Conservation (phyloP, 2,113 vertebrate species). For the Strigops habroptila region DNA sequence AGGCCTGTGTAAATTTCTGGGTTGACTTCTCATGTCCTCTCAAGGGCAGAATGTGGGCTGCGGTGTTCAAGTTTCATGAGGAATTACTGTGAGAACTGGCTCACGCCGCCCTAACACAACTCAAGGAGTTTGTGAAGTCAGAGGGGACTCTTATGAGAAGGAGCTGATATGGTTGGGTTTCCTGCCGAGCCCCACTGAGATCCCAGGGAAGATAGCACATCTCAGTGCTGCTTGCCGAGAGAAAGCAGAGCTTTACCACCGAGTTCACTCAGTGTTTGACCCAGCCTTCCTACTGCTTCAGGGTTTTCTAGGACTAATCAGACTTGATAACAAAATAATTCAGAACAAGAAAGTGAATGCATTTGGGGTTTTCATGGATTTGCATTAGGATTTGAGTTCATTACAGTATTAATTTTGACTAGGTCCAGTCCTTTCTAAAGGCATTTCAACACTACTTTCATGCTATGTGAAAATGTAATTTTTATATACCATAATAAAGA, state of each 20-base stretch:
- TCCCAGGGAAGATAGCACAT: conserved; percentile 20
- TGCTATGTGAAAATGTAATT: not conserved
- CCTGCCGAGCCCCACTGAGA: conserved; percentile 5
- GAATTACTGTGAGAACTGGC: conserved; percentile 45
- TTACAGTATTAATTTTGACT: conserved; percentile 30
- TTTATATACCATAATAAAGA: not conserved
- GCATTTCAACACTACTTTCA: conserved; percentile 23
- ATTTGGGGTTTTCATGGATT: conserved; percentile 41
- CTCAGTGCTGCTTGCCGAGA: not conserved
- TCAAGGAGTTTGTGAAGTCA: not conserved
- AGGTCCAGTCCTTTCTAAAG: not conserved
- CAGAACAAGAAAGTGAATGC: conserved; percentile 40
- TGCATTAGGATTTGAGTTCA: not conserved
- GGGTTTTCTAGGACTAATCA: conserved; percentile 50
- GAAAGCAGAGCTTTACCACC: not conserved
- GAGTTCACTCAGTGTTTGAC: conserved; percentile 45
- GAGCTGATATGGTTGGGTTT: conserved; percentile 16
- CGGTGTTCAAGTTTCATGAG: conserved; percentile 16
- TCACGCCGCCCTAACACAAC: not conserved
- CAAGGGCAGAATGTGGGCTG: not conserved
- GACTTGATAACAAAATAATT: conserved; percentile 53
- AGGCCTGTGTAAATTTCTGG: conserved; percentile 33
- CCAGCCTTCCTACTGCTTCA: conserved; percentile 56
- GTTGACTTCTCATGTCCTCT: conserved; percentile 3
- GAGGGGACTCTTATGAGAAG: conserved; percentile 26